Base-by-base conservation (phyloP, 2,113 vertebrate species). In the Gnathonemus echidnorhynchus region DNA sequence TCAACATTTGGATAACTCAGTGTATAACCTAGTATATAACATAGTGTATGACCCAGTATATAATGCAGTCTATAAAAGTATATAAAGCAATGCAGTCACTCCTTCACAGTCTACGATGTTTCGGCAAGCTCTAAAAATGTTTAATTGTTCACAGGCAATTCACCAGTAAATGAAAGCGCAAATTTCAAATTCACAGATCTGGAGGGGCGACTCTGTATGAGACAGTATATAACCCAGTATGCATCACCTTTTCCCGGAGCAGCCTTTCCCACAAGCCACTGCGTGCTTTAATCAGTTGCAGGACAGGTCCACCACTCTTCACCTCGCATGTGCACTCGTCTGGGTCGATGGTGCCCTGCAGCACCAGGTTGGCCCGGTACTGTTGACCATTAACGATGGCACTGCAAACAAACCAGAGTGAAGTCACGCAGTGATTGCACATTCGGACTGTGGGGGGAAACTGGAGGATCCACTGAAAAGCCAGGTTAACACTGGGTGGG, bases 231-330 rank as follows among this genome's bases (percentile, higher is more conserved):
- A 24, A 66, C 24, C 21, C 58, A 66, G 31, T 17, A 5, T 39
- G 31, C 0, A 42, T 27, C 49, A 88, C 87, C 87, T 88, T 88
- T 45, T 66, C 48, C 31, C 31, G 53, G 35, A 88, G 87, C 53
- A 88, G 87, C 53, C 10, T 88, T n/a, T 88, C 42, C 87, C 87
- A 88, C 35, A 66, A 27, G 35, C 87, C 87, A 3, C 42, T 24
- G 19, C 0, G 17, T n/a, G 53, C 35, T 45, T 88, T 88, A 13
- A 46, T 2, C 8, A 88, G 35, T 0, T 15, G 58, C 35, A 88
- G 15, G 17, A 66, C 39, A 2, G 87, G 87, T 2, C 31, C 53
- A 39, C 19, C 19, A 39, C 35, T 35, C 24, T 66, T 88, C 56
- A 66, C 8, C 17, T 45, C 39, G 21, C 35, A 66, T 3, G 39